Evolutionary conservation across 1,140 invertebrate genomes (phyloP), one percentile per base, ranked within the genome.

Genomic region (Papilio glaucus): DNA sequence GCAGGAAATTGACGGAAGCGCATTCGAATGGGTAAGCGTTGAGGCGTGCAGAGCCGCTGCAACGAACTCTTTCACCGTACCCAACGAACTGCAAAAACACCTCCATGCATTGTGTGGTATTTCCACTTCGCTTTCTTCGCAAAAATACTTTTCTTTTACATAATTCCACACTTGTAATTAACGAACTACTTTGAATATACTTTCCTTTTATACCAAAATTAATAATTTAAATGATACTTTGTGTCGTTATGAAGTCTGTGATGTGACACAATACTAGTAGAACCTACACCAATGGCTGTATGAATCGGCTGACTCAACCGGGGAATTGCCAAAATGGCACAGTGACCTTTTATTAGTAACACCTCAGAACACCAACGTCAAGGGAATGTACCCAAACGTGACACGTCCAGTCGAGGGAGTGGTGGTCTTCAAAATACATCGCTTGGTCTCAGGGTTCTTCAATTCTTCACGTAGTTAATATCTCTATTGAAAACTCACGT

Each of bases 1-100:
- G 37, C 9, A 65, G 33, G 29, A 33, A 65, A 65, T 65, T 65
- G 62, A 18, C 33, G 18, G 62, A 65, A 65, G 62, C 62, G 62
- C 37, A 65, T 65, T 39, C 37, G 62, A 15, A 39, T 65, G 18
- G 15, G 13, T 5, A 37, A 41, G 33, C 62, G 37, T 38, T 39
- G 29, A 65, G 15, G 62, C 62, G 33, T 38, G 37, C 33, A 38
- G 1, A 65, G 61, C 24, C n/a, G 29, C 33, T 33, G 33, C 61
- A 26, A n/a, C 29, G 29, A 38, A 65, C 37, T 65, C 62, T 65
- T 65, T 65, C 33, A 65, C 29, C 18, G 37, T 39, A 18, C 15
- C 18, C 62, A 65, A 15, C 62, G 62, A 65, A 65, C 29, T 65
- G 62, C 15, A 33, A 65, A 62, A 62, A 33, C 26, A 62, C 26